Base-by-base conservation (phyloP, 1,140 invertebrate genomes). In the Drosophila sp. region DNA sequence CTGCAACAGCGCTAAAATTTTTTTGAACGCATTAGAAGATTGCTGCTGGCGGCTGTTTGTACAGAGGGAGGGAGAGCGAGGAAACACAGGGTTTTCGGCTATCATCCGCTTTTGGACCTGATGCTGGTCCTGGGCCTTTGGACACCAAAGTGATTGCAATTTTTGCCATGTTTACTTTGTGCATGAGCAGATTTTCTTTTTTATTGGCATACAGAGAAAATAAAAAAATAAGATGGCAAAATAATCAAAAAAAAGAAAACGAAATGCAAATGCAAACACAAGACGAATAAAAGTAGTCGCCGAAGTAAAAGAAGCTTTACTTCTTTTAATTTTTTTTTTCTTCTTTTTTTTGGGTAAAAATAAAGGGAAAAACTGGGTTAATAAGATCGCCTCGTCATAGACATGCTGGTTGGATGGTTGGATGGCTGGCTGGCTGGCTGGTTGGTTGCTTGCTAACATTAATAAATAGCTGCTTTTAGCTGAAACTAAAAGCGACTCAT, bases 391-490 rank as follows among this genome's bases (percentile, higher is more conserved):
- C 57, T 7, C 8, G 58, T 54, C 66, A 55, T 61, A 30, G 66
- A 27, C 29, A 41, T 57, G 30, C 5, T 58, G 17, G 11, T 40
- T 17, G 33, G 30, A 40, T 58, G 4, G 62, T 66, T 64, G 44
- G 47, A 23, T 23, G 70, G 61, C 38, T 50, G 66, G 67, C 17
- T 58, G 30, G 65, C 68, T 64, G 63, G 10, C 35, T 63, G 74
- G 68, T 54, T 33, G 70, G 41, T 68, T n/a, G 44, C 23, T 4
- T 17, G 40, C 44, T 50, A 50, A 50, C 44, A 50, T 86, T 86
- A 86, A 86, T 87, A 86, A 86, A 86, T 86, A 82, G 82, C 83
- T 79, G 83, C 83, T 86, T 86, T 86, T 87, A 87, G 82, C 33
- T 63, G 47, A 56, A 66, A 62, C 60, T 64, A 78, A 86, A 87